phyloP scores from a whole-genome alignment of 2,797 vertebrate species.

The Melanotaenia trifasciata region DNA sequence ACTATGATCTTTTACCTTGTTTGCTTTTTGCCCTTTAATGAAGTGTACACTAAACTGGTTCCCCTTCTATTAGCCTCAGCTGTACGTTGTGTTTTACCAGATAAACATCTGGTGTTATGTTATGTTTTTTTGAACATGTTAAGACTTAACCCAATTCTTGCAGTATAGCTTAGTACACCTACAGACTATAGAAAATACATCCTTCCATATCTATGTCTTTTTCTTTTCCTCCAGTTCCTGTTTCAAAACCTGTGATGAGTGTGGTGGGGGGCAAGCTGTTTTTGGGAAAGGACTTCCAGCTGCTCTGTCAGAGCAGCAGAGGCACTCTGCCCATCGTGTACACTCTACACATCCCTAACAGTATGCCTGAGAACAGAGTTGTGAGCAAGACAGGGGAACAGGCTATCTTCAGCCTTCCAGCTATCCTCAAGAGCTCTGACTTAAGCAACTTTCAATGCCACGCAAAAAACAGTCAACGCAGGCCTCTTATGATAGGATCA shows the following conservation, averaged over 20 bases:
- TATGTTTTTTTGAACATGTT: background rate
- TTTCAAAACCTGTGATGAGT: conserved; percentile 69
- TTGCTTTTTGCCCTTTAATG: background rate
- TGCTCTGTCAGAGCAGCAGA: conserved; percentile 68
- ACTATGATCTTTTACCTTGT: background rate
- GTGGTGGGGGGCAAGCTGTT: conserved; percentile 69
- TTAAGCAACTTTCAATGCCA: conserved; percentile 65
- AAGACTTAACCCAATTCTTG: background rate
- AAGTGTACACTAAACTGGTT: background rate
- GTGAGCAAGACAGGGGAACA: conserved; percentile 35
- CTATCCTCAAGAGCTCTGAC: conserved; percentile 55
- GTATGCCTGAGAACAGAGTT: rapidly evolving
- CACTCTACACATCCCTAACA: conserved; percentile 42
- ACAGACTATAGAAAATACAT: background rate
- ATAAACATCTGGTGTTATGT: too few species aligned
- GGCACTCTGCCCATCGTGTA: conserved; percentile 80
- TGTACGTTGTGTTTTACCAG: background rate
- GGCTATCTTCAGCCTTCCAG: conserved; percentile 72
- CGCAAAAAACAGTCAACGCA: conserved; percentile 55
- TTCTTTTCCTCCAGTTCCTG: conserved; percentile 65
- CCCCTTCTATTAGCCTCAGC: background rate
- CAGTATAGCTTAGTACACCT: too few species aligned
- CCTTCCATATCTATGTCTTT: background rate
- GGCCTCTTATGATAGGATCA: rapidly evolving
- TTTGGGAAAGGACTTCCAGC: conserved; percentile 71